Conservation (phyloP, 2,113 vertebrate species). For the Anseranas semipalmata region DNA sequence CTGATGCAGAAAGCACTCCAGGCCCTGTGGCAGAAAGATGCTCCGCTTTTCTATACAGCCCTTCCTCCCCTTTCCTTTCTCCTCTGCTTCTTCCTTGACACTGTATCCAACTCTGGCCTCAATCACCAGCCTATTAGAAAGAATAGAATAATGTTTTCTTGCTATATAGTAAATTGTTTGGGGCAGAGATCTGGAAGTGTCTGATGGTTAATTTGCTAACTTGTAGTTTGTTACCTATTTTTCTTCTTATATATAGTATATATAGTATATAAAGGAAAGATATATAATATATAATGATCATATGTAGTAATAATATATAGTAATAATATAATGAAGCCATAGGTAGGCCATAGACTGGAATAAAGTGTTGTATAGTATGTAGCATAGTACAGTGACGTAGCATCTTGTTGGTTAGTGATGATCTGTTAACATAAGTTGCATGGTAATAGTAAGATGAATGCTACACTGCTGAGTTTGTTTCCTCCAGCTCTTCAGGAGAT, state of each 20-base stretch:
- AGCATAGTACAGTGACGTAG: not conserved
- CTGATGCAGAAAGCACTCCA: not conserved
- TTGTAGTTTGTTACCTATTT: not conserved
- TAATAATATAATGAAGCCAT: not conserved
- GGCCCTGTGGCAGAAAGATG: fast-evolving
- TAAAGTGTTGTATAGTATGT: not conserved
- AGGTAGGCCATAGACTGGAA: not conserved
- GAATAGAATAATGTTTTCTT: not conserved
- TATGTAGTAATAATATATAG: too few relatives aligned
- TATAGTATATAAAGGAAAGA: too few relatives aligned
- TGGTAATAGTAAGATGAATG: not conserved
- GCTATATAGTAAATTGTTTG: not conserved
- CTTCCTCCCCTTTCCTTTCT: not conserved
- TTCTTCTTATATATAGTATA: not conserved
- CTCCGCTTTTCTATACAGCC: not conserved
- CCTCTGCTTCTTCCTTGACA: not conserved
- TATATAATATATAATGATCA: too few relatives aligned
- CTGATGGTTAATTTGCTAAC: not conserved
- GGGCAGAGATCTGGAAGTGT: not conserved
- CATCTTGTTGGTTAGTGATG: not conserved
- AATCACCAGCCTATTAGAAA: not conserved
- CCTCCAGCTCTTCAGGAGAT: not conserved
- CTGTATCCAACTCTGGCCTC: not conserved
- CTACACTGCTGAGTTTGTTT: not conserved
- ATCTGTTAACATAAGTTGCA: not conserved